Conservation (phyloP, 2,113 vertebrate species). For the Xiphias gladius region DNA sequence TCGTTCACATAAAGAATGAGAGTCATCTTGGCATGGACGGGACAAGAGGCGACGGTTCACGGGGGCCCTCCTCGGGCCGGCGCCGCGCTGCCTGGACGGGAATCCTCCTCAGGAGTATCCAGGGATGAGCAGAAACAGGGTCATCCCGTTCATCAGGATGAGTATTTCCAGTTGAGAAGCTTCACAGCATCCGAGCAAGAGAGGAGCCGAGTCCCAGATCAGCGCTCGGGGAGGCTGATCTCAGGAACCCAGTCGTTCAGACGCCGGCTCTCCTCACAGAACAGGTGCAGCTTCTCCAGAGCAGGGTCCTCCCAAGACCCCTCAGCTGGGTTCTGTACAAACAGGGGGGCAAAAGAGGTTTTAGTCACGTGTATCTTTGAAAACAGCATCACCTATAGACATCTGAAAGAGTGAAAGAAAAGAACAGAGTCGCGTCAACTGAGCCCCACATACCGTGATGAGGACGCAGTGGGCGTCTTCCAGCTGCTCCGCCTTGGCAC, state of each 20-base stretch:
- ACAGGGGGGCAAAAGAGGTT: neutral
- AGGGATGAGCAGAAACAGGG: slow-evolving; percentile 78
- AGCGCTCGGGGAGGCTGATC: slow-evolving; percentile 83
- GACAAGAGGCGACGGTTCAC: slow-evolving; percentile 77
- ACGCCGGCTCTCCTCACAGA: slow-evolving; percentile 85
- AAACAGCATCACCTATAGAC: neutral
- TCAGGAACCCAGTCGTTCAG: slow-evolving; percentile 87
- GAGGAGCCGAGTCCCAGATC: slow-evolving; percentile 69
- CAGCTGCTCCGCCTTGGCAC: slow-evolving; percentile 72
- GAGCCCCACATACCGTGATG: slow-evolving; percentile 81
- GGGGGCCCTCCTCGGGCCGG: slow-evolving; percentile 70
- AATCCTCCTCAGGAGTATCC: slow-evolving; percentile 84
- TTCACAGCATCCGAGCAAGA: slow-evolving; percentile 65
- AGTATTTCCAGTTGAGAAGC: slow-evolving; percentile 75
- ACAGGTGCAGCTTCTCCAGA: slow-evolving; percentile 87
- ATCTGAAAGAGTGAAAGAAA: neutral
- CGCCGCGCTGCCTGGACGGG: slow-evolving; percentile 80
- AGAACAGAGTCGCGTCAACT: rapidly evolving
- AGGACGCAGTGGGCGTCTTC: slow-evolving; percentile 86
- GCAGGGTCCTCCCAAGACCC: slow-evolving; percentile 85
- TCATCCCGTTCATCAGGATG: slow-evolving; percentile 79
- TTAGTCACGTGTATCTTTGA: neutral
- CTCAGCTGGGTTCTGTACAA: slow-evolving; percentile 80
- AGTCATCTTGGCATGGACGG: slow-evolving; percentile 84
- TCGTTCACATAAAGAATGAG: slow-evolving; percentile 86